phyloP scores from a whole-genome alignment of 2,797 vertebrate species.

The Falco berigora region DNA sequence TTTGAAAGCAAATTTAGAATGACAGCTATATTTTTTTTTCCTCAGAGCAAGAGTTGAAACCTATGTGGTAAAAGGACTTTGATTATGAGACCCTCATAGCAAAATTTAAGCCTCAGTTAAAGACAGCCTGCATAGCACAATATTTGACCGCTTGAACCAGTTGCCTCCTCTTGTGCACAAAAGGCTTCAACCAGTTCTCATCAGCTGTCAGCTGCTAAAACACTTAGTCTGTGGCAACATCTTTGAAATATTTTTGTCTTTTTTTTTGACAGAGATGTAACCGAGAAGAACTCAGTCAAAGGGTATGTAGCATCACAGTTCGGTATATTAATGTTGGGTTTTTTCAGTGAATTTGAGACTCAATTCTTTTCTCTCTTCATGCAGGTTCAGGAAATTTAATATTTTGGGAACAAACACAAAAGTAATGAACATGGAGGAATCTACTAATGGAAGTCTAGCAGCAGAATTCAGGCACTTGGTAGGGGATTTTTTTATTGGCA shows the following conservation, averaged over 20 bases:
- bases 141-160: neutral
- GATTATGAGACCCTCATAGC: neutral
- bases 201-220: neutral
- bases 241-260: neutral
- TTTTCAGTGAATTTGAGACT: neutral
- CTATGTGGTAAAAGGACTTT: neutral
- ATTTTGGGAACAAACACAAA: constrained; percentile 91
- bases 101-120: neutral
- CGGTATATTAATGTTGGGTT: neutral
- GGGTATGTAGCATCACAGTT: constrained; percentile 73
- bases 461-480: constrained; percentile 96
- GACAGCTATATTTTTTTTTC: neutral
- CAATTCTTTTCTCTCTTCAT: neutral
- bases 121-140: neutral
- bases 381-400: constrained; percentile 91
- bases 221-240: neutral
- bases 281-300: constrained; percentile 82
- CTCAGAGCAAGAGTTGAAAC: neutral
- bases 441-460: constrained; percentile 89
- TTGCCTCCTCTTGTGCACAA: neutral
- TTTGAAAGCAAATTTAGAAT: neutral
- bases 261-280: constrained; percentile 79
- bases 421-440: constrained; percentile 99
- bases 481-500: neutral
- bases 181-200: neutral